Percentiles rank a stretch among this genome's conserved stretches.
phyloP scores from a whole-genome alignment of 2,797 vertebrate species.

The Neosilurus mollespiculum region DNA sequence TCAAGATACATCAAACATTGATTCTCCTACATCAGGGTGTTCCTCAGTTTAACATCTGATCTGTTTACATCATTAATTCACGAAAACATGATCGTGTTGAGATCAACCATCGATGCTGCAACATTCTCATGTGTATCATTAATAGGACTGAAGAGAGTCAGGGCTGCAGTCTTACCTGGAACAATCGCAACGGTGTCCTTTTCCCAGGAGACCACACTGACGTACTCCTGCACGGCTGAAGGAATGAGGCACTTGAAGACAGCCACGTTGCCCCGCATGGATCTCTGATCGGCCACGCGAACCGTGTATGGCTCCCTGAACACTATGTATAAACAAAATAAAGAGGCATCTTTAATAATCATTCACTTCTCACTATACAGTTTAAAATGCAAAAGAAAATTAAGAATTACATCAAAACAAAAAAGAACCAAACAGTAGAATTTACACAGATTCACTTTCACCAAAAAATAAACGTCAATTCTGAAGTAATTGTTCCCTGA shows the following conservation, averaged over 20 bases:
- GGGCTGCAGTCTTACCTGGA: conserved; percentile 82
- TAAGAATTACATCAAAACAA: too few relatives aligned
- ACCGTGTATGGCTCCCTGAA: conserved; percentile 99
- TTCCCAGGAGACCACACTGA: conserved; percentile 99
- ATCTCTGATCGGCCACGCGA: conserved; percentile 98
- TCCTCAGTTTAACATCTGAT: neutral
- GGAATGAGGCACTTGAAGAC: conserved; percentile 99
- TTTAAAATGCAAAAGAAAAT: neutral
- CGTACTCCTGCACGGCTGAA: conserved; percentile 96
- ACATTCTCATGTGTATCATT: neutral
- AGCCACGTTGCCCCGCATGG: conserved; percentile 97
- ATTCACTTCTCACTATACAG: neutral
- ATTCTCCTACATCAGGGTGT: neutral
- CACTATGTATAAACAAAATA: conserved; percentile 69
- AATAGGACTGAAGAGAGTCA: neutral
- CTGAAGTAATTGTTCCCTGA: neutral
- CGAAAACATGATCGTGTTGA: neutral
- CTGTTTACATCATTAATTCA: neutral
- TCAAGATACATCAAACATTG: neutral
- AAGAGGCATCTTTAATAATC: neutral
- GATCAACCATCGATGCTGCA: neutral
- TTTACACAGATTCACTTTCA: neutral
- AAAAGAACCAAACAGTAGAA: neutral
- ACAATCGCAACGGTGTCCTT: conserved; percentile 96
- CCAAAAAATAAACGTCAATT: neutral